These are phyloP conservation scores for Berghia stephanieae DNA, from an alignment of 1,140 invertebrate genomes.

Conservation along the genomic window DNA sequence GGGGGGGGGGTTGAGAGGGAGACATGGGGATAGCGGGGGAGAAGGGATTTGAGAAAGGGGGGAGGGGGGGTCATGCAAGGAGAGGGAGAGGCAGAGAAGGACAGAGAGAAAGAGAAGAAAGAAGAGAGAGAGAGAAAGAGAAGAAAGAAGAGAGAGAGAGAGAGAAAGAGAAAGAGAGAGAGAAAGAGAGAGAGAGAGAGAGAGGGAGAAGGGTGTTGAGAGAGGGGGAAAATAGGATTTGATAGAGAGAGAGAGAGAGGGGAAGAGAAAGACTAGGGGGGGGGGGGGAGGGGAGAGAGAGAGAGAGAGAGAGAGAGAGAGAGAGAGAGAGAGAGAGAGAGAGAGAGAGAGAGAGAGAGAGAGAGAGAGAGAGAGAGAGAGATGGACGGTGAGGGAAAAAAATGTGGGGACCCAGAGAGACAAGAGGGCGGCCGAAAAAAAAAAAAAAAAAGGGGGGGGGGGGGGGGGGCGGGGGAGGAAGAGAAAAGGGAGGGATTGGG, in stretches of 20 bases:
- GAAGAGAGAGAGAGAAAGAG: constrained; percentile 6
- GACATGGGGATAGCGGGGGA: not conserved
- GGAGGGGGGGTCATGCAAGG: not conserved
- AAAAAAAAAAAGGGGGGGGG: not conserved
- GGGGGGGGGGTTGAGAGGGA: too few relatives aligned
- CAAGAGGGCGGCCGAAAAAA: not conserved
- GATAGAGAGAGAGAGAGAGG: not conserved
- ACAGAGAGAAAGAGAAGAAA: too few relatives aligned
- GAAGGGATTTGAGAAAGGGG: not conserved
- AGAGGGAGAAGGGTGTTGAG: not conserved
- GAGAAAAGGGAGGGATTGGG: not conserved
- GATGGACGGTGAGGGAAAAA: not conserved
- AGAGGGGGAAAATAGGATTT: not conserved
- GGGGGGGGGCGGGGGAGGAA: not conserved
- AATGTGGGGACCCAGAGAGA: not conserved
- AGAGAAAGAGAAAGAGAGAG: not conserved
- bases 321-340: not conserved
- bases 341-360: too few relatives aligned
- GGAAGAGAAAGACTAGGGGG: not conserved
- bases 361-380: not conserved
- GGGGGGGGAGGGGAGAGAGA: not conserved
- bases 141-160: not conserved
- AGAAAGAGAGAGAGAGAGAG: not conserved
- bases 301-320: constrained; percentile 13
- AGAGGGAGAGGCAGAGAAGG: not conserved